Conservation (phyloP, 2,888 invertebrate genomes). For the Lasius fuliginosus region DNA sequence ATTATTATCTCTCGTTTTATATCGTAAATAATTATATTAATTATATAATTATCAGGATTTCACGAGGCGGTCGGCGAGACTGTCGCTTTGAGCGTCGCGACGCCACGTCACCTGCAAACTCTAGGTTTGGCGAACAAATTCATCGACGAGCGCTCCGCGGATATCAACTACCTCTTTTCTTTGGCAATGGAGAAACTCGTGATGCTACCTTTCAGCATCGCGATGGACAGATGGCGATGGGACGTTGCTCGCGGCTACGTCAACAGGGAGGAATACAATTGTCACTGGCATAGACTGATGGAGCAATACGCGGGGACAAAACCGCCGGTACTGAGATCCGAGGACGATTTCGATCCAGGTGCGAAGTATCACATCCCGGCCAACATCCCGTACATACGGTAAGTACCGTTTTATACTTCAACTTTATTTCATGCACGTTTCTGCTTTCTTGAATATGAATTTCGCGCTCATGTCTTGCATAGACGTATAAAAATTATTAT, state of each 20-base stretch:
- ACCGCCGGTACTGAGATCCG: slow-evolving; percentile 94
- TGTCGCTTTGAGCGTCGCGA: slow-evolving; percentile 93
- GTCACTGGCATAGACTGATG: slow-evolving; percentile 95
- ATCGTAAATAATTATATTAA: neutral
- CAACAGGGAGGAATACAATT: slow-evolving; percentile 93
- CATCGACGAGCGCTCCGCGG: slow-evolving; percentile 93
- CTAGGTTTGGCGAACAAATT: slow-evolving; percentile 94
- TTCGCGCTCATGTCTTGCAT: neutral
- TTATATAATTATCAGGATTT: slow-evolving; percentile 89
- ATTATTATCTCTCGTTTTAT: neutral
- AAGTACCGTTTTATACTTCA: slow-evolving; percentile 85
- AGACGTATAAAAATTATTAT: neutral
- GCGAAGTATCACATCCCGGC: slow-evolving; percentile 97
- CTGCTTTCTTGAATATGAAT: neutral
- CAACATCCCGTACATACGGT: slow-evolving; percentile 96
- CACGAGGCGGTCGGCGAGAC: slow-evolving; percentile 98
- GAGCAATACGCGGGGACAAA: slow-evolving; percentile 95
- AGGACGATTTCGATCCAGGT: slow-evolving; percentile 96
- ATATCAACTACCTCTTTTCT: slow-evolving; percentile 94
- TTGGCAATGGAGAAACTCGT: slow-evolving; percentile 95
- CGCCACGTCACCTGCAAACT: slow-evolving; percentile 94
- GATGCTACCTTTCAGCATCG: slow-evolving; percentile 94
- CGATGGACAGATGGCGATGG: slow-evolving; percentile 95
- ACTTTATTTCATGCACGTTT: neutral
- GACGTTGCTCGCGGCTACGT: slow-evolving; percentile 93